phyloP scores from a whole-genome alignment of 1,140 invertebrate genomes.

The Panulirus ornatus region DNA sequence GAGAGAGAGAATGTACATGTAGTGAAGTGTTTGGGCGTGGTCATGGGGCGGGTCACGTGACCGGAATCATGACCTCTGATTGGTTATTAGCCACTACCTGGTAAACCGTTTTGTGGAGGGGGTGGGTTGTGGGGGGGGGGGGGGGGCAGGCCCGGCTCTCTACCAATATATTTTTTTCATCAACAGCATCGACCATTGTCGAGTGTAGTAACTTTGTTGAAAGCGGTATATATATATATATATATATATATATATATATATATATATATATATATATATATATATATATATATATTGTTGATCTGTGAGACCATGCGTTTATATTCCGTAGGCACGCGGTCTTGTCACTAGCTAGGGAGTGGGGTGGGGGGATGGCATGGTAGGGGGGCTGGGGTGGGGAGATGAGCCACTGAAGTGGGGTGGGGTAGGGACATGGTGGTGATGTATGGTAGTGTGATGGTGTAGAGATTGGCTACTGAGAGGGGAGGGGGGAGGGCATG shows the following conservation, averaged over 20 bases:
- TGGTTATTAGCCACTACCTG: too few species aligned
- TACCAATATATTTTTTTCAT: not conserved
- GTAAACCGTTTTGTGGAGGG: too few species aligned
- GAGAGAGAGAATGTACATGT: not conserved
- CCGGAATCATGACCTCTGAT: not conserved
- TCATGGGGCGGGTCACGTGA: not conserved
- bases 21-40: not conserved
- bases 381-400: not conserved
- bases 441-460: not conserved
- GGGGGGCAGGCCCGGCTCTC: not conserved
- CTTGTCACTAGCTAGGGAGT: not conserved
- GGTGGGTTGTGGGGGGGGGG: too few species aligned
- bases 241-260: too few species aligned
- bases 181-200: not conserved
- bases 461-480: not conserved
- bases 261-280: too few species aligned
- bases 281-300: too few species aligned
- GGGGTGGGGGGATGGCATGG: not conserved
- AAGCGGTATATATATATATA: too few species aligned
- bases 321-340: not conserved
- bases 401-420: not conserved
- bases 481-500: not conserved
- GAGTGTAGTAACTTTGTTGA: conserved; percentile 5
- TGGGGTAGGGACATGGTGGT: not conserved
- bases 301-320: not conserved